Conservation (phyloP, 2,113 vertebrate genomes). For the Pampusana beccarii region DNA sequence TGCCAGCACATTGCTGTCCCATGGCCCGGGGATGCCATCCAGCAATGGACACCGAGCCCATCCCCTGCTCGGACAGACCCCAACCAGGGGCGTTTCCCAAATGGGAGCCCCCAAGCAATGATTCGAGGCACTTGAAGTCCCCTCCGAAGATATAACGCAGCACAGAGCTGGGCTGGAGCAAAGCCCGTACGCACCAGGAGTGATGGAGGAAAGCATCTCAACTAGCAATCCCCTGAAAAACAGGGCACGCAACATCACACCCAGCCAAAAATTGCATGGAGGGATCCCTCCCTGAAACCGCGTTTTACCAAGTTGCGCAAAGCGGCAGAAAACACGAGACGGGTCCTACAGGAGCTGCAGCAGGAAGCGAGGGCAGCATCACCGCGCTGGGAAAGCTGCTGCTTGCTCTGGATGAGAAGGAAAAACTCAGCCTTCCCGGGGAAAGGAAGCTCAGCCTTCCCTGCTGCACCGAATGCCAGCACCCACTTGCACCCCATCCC, state of each 20-base stretch:
- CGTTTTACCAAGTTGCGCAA: not conserved
- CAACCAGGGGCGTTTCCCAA: not conserved
- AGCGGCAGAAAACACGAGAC: too few relatives aligned
- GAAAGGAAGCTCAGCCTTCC: not conserved
- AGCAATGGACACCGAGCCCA: too few relatives aligned
- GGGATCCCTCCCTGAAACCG: not conserved
- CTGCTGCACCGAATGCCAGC: rapidly evolving
- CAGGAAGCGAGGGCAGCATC: too few relatives aligned
- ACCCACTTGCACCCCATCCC: rapidly evolving
- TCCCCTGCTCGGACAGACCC: not conserved
- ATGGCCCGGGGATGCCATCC: not conserved
- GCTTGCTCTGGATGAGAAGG: too few relatives aligned
- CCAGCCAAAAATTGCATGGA: not conserved
- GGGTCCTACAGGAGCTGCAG: too few relatives aligned
- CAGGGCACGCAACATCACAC: not conserved
- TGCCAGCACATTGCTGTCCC: not conserved
- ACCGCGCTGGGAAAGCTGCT: too few relatives aligned
- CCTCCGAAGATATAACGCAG: rapidly evolving
- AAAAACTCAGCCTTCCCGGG: too few relatives aligned
- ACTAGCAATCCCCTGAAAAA: not conserved
- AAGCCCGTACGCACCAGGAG: rapidly evolving
- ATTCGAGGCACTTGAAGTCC: too few relatives aligned
- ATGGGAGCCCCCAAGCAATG: rapidly evolving
- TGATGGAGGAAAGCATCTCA: not conserved
- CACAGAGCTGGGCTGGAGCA: rapidly evolving